phyloP scores from a whole-genome alignment of 2,113 vertebrate genomes.

The Leucopternis melanops region DNA sequence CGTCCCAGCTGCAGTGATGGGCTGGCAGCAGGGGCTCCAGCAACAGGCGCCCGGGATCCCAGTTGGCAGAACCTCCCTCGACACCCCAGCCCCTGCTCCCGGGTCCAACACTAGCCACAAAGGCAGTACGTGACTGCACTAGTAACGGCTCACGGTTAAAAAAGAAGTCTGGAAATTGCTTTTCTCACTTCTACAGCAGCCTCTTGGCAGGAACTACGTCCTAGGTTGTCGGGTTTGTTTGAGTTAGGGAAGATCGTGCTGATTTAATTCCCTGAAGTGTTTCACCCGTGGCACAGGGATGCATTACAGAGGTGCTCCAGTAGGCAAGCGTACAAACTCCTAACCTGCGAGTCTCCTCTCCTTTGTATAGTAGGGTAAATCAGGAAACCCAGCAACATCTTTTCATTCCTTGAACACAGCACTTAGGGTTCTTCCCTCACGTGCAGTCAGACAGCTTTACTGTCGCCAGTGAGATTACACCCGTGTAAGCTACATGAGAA shows the following conservation, averaged over 20 bases:
- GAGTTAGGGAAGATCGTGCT: neutral
- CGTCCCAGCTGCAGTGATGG: rapidly evolving
- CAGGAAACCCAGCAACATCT: rapidly evolving
- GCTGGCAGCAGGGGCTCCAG: neutral
- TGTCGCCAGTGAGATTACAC: neutral
- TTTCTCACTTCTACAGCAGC: neutral
- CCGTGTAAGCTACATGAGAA: neutral
- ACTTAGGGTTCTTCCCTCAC: neutral
- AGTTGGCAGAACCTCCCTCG: neutral
- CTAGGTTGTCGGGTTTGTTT: neutral
- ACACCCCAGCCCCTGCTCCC: neutral
- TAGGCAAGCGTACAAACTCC: neutral
- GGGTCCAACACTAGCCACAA: neutral
- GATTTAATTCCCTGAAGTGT: neutral
- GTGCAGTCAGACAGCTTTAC: neutral
- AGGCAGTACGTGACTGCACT: neutral
- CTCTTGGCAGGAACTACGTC: neutral
- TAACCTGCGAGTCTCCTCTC: neutral
- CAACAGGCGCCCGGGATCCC: neutral
- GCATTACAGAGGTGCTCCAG: neutral
- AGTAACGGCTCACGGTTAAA: neutral
- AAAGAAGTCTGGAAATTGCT: neutral
- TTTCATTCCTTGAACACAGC: neutral
- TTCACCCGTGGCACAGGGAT: neutral
- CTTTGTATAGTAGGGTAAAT: neutral